phyloP scores from a whole-genome alignment of 1,140 invertebrate genomes.

The Nylanderia fulva region DNA sequence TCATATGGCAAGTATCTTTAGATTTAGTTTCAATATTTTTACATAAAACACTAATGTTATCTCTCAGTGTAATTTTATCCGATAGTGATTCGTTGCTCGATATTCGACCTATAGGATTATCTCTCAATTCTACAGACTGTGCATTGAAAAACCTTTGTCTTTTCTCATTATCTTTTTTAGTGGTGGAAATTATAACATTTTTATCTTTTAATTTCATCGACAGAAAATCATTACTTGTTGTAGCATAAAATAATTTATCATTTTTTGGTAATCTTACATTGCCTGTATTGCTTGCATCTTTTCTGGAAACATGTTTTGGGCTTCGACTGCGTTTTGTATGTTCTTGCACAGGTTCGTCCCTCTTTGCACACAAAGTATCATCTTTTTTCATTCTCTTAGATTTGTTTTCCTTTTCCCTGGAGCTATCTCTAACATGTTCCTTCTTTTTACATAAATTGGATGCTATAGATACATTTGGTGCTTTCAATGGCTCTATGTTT shows the following conservation, averaged over 20 bases:
- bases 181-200: constrained; percentile 75
- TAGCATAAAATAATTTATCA: constrained; percentile 70
- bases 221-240: constrained; percentile 75
- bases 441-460: constrained; percentile 81
- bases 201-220: constrained; percentile 79
- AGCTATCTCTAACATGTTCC: constrained; percentile 81
- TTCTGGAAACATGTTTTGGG: constrained; percentile 77
- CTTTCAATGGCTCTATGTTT: constrained; percentile 80
- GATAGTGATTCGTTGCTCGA: constrained; percentile 76
- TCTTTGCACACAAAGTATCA: constrained; percentile 74
- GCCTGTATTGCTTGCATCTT: constrained; percentile 74
- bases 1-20: constrained; percentile 74
- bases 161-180: constrained; percentile 80
- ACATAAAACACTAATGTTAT: constrained; percentile 70
- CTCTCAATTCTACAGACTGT: constrained; percentile 74
- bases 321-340: constrained; percentile 74
- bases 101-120: constrained; percentile 76
- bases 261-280: constrained; percentile 73
- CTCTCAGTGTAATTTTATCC: constrained; percentile 78
- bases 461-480: constrained; percentile 80
- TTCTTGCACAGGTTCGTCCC: constrained; percentile 73
- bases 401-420: constrained; percentile 83
- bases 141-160: constrained; percentile 69
- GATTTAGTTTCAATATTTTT: constrained; percentile 73
- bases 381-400: constrained; percentile 82